Base-by-base conservation (phyloP, 2,888 invertebrate genomes). In the Craniophora ligustri region DNA sequence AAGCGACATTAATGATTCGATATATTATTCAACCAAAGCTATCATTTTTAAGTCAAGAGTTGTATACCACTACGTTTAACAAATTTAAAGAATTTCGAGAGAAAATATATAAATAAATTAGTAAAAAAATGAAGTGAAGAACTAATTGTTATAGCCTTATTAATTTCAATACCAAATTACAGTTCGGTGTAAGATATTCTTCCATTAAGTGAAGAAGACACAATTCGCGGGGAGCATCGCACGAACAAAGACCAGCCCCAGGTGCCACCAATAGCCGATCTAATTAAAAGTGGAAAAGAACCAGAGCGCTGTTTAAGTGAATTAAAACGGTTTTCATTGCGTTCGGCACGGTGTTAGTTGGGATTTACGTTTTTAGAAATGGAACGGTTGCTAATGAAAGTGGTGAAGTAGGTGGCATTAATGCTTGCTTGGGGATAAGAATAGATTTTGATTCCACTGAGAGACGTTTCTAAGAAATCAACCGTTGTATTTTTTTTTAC, bases 281-380 rank as follows among this genome's bases (percentile, higher is more conserved):
- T 89, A 88, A 90, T 89, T 90, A 89, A 88, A 86, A 78, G 67
- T 56, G 71, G 79, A 76, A 87, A 86, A 85, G 88, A 86, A 85
- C 79, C 76, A 75, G 77, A 78, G 79, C 78, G 76, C 73, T 73
- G 75, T 77, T 78, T 77, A 79, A 86, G 76, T 81, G 79, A 86
- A 87, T 86, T 85, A 79, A 83, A 84, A 81, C 76, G 71, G 72
- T 77, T 72, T 75, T 75, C 72, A 67, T 72, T 68, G 72, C 70
- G 61, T 63, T 66, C 62, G 54, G 42, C 44, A 50, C 59, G 51
- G 64, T 73, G 67, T 67, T 61, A 65, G 67, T 70, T 66, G 66
- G 75, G 78, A 81, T 78, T 81, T 77, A 79, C 66, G 72, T 75
- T 76, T 62, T 71, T 49, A 62, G 61, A 71, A 64, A 66, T 59